Percentiles rank a stretch among this genome's conserved stretches.
Evolutionary conservation across 2,113 vertebrate species (phyloP).

Genomic region (Mustelus asterias): DNA sequence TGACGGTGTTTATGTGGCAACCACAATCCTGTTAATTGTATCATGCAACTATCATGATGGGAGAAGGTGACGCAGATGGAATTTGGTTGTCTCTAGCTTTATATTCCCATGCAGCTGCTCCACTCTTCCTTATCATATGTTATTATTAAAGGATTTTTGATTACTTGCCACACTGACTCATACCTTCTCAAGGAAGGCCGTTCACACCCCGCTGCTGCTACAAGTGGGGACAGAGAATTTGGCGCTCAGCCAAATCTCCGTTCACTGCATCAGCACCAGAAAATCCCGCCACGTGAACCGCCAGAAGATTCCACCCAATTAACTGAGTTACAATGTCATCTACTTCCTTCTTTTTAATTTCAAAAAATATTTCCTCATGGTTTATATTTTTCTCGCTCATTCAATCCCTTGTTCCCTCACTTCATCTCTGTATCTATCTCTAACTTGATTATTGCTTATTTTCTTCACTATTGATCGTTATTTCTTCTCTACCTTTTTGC

Average conservation of each 20-base stretch:
- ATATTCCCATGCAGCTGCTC: background rate
- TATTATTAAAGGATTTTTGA: background rate
- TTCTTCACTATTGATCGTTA: background rate
- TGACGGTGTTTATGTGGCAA: background rate
- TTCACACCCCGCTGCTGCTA: no score
- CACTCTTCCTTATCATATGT: background rate
- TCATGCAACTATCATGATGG: background rate
- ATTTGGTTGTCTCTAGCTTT: background rate
- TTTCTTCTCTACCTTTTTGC: background rate
- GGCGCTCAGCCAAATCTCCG: no score
- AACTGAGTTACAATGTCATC: background rate
- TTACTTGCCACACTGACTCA: background rate
- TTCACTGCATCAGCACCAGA: no score
- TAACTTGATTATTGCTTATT: background rate
- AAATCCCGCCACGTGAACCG: no score
- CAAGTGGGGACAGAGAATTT: no score
- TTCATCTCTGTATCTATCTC: no score
- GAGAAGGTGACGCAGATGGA: background rate
- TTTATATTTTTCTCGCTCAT: no score
- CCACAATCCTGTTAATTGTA: background rate
- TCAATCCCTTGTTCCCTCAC: no score
- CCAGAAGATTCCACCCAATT: no score
- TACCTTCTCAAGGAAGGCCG: background rate
- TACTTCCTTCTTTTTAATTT: background rate
- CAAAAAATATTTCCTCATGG: no score